Evolutionary conservation across 1,140 invertebrate species (phyloP).

Genomic region (Drosophila neocordata): DNA sequence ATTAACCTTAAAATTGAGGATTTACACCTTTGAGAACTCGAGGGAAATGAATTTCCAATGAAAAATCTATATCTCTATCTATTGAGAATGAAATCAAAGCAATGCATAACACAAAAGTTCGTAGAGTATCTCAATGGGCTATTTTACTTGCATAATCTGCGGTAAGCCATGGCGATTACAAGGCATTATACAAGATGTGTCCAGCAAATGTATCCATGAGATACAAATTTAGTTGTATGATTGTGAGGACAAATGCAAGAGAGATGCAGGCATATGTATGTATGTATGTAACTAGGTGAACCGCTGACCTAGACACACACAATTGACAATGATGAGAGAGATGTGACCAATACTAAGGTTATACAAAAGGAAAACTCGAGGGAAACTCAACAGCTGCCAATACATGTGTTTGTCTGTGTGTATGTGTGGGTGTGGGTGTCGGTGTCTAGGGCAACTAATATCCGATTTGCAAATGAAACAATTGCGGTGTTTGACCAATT

Average conservation of each 20-base stretch:
- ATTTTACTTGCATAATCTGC: slow-evolving; percentile 68
- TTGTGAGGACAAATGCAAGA: slow-evolving; percentile 12
- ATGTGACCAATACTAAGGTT: slow-evolving; percentile 8
- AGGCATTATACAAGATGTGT: slow-evolving; percentile 51
- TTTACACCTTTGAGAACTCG: slow-evolving; percentile 51
- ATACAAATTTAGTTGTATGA: slow-evolving; percentile 28
- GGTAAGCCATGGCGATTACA: slow-evolving; percentile 68
- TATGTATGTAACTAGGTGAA: slow-evolving; percentile 61
- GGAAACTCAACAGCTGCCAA: slow-evolving; percentile 64
- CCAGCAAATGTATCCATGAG: slow-evolving; percentile 42
- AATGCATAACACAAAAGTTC: slow-evolving; percentile 35
- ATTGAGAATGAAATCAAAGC: slow-evolving; percentile 32
- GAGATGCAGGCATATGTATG: slow-evolving; percentile 46
- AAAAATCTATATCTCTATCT: slow-evolving; percentile 20
- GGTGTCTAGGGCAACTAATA: slow-evolving; percentile 70
- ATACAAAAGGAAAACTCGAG: slow-evolving; percentile 34
- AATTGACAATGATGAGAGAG: slow-evolving; percentile 50
- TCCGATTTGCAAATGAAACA: slow-evolving; percentile 82
- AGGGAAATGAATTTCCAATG: slow-evolving; percentile 34
- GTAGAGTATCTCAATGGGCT: slow-evolving; percentile 10
- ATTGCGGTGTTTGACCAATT: slow-evolving; percentile 81
- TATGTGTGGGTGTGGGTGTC: slow-evolving; percentile 23
- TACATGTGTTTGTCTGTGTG: slow-evolving; percentile 6
- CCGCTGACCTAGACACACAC: slow-evolving; percentile 32
- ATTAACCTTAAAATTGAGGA: slow-evolving; percentile 68